Evolutionary conservation across 2,888 invertebrate genomes (phyloP).

Genomic region (Ganaspis brasiliensis): DNA sequence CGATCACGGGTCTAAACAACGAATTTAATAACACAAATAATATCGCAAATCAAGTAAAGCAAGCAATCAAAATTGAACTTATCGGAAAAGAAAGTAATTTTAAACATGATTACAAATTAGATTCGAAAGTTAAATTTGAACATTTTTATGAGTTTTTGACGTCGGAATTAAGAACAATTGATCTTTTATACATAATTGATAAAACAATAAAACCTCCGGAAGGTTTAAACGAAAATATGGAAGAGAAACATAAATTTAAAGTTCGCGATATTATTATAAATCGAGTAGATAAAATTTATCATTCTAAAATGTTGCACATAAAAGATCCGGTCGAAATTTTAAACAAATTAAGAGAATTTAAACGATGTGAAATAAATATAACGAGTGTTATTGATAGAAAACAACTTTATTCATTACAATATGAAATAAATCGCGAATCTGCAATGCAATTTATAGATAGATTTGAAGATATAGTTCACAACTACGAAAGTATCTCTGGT

Average conservation of each 20-base stretch:
- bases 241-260: background rate
- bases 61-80: no score
- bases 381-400: background rate
- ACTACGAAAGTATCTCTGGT: conserved; percentile 2
- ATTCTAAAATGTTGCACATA: background rate
- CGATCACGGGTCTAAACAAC: no score
- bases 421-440: background rate
- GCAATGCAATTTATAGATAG: background rate
- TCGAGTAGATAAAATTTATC: background rate
- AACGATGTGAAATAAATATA: background rate
- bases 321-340: background rate
- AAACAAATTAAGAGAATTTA: background rate
- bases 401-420: background rate
- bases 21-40: no score
- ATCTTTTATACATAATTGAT: no score
- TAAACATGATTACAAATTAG: no score
- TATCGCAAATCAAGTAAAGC: no score
- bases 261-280: background rate
- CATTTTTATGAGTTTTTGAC: no score
- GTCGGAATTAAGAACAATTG: no score
- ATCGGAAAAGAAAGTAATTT: no score
- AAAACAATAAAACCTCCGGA: background rate
- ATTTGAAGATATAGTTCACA: background rate
- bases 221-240: background rate
- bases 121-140: no score